Base-by-base conservation (phyloP, 35 echinoderm and acorn worm genomes). In the Lytechinus variegatus region DNA sequence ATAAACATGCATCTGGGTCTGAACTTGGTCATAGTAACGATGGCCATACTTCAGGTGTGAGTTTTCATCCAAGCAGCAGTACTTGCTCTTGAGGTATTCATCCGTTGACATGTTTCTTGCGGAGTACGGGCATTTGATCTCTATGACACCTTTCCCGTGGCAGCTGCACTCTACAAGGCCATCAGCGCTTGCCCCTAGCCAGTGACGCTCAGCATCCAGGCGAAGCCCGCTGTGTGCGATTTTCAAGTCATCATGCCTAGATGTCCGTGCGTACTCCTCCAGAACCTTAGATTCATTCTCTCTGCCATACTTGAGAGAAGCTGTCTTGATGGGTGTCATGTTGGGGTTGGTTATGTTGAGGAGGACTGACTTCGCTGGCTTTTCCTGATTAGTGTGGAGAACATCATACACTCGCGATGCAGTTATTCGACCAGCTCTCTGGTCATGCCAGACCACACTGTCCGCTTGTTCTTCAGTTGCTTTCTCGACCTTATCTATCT, bases 191-290 rank as follows among this genome's bases (percentile, higher is more conserved):
- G 16, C 61, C 61, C 87, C 28, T 1, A 7, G 87, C 87, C 87
- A 89, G 87, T 89, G 87, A 89, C 52, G 87, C 87, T 89, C 87
- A 44, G 87, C 87, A 89, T 89, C 87, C 14, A 89, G 87, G 29
- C 87, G 28, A 1, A 28, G 28, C 12, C 27, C 2, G n/a, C 87
- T 53, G 14, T 53, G 28, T 11, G 1, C 8, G 10, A 89, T 89
- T 7, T 27, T 89, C n/a, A 89, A 44, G 87, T 89, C 28, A 89
- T 8, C 14, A 29, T 89, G 87, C n/a, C 87, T 8, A 19, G 87
- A 89, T 52, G 28, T 28, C 14, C 52, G 28, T 52, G 87, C 87
- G 14, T 52, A 89, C 9, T 89, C 87, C 52, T 89, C 27, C 9
- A 89, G 87, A 44, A 89, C 87, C 9, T 89, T 1, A 9, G 28